A percentile compares a stretch with the other conserved stretches of the same genome.
Conservation (phyloP, 2,113 vertebrate species). For the Chauna torquata region DNA sequence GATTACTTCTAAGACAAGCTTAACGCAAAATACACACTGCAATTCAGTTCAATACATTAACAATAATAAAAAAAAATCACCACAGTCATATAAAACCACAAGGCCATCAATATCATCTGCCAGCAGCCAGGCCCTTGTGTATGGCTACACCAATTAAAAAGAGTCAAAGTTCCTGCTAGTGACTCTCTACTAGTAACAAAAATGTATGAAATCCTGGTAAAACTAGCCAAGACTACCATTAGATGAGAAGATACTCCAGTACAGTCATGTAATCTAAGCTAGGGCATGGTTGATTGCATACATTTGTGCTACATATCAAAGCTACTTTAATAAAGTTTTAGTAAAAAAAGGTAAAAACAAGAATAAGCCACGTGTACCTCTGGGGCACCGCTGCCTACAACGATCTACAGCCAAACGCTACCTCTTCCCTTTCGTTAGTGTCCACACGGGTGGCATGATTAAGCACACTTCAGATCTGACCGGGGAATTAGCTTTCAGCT, state of each 20-base stretch:
- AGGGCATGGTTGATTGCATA: neutral
- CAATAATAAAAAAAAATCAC: neutral
- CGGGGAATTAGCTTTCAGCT: neutral
- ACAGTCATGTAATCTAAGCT: neutral
- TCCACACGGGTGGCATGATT: neutral
- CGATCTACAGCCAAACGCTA: rapidly evolving
- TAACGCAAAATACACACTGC: conserved; percentile 17
- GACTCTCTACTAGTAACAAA: neutral
- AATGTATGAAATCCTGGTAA: neutral
- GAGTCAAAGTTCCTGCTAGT: conserved; percentile 40
- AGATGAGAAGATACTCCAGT: neutral
- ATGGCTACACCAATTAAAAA: neutral
- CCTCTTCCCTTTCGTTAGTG: neutral
- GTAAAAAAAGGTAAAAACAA: neutral
- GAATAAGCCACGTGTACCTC: neutral
- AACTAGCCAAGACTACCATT: neutral
- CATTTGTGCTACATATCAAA: neutral
- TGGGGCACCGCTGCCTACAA: neutral
- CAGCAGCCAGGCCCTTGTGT: conserved; percentile 61
- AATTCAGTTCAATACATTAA: conserved; percentile 43
- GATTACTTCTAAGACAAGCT: neutral
- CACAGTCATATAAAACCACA: conserved; percentile 2
- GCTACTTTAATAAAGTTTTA: neutral
- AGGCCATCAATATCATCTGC: conserved; percentile 26
- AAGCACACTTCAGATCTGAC: rapidly evolving